phyloP scores from a whole-genome alignment of 92 coral and sea anemone genomes.

The Scolanthus callimorphus region DNA sequence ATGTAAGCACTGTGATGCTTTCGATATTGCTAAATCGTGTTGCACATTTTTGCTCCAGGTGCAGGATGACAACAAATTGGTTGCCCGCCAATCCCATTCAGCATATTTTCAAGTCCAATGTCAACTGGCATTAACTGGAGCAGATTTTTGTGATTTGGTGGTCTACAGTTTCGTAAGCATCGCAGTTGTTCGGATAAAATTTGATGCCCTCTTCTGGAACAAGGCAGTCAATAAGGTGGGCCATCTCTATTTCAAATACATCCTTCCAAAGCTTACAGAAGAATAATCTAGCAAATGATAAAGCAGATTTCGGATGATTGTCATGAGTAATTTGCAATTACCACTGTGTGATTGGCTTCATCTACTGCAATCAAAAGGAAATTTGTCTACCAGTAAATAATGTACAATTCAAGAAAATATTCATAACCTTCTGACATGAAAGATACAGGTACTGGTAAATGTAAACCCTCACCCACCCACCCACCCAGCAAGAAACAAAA shows the following conservation, averaged over 20 bases:
- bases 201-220: slow-evolving; percentile 39
- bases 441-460: no score
- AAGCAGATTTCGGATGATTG: no score
- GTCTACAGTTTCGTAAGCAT: slow-evolving; percentile 52
- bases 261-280: slow-evolving; percentile 27
- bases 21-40: slow-evolving; percentile 42
- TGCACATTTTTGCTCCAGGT: slow-evolving; percentile 35
- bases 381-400: no score
- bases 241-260: slow-evolving; percentile 29
- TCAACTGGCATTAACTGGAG: no score
- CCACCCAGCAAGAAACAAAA: no score
- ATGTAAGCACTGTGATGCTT: slow-evolving; percentile 38
- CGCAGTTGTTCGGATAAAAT: slow-evolving; percentile 34
- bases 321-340: no score
- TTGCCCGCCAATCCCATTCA: slow-evolving; percentile 31
- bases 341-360: no score
- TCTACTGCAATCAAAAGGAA: no score
- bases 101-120: slow-evolving; percentile 25
- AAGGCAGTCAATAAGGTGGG: slow-evolving; percentile 36
- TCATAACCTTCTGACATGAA: no score
- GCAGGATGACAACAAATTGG: slow-evolving; percentile 22
- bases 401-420: no score
- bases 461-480: no score
- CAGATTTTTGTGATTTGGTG: slow-evolving; percentile 40
- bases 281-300: no score